These are phyloP conservation scores for Lepidocyrtoides sp. DNA, from an alignment of 2,888 invertebrate species.

Conservation along the genomic window DNA sequence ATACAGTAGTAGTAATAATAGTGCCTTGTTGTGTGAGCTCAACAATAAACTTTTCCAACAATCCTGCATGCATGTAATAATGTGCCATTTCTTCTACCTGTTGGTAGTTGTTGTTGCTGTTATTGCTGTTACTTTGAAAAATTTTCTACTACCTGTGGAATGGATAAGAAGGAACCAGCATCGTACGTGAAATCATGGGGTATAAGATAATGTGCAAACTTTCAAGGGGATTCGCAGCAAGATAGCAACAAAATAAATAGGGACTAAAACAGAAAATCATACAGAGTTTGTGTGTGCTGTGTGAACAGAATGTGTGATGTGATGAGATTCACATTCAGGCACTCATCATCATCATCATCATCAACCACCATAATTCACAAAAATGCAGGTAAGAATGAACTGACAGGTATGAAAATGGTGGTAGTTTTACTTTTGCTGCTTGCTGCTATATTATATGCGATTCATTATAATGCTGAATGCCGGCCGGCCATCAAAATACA, in stretches of 20 bases:
- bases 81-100: conserved; percentile 9
- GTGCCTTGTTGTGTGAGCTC: not conserved
- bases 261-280: not conserved
- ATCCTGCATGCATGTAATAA: no score
- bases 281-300: not conserved
- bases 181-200: conserved; percentile 47
- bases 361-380: conserved; percentile 18
- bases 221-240: not conserved
- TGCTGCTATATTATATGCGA: not conserved
- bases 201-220: conserved; percentile 45
- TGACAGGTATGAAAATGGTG: no score
- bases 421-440: not conserved
- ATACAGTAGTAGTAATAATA: not conserved
- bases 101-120: no score
- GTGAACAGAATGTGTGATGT: not conserved
- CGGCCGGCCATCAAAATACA: conserved; percentile 37
- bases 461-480: no score
- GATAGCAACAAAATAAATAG: not conserved
- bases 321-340: conserved; percentile 29
- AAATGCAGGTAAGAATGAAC: not conserved
- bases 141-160: not conserved
- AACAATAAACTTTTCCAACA: conserved; percentile 50
- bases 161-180: conserved; percentile 9
- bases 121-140: conserved; percentile 11
- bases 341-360: no score